Evolutionary conservation across 2,797 vertebrate species (phyloP).

Genomic region (Garrulus glandarius): DNA sequence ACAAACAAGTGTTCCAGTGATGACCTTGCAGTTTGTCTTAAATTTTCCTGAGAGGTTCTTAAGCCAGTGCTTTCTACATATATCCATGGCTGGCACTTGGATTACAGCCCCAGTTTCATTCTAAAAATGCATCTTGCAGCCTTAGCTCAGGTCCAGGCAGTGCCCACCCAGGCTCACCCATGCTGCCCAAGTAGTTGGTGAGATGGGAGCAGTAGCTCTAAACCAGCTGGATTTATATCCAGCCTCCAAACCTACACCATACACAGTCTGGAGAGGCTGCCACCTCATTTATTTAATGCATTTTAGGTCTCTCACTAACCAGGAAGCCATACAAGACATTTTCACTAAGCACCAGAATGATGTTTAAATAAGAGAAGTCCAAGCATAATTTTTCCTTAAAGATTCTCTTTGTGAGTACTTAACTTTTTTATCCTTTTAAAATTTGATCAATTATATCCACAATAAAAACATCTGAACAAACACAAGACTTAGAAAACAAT

Average conservation of each 20-base stretch:
- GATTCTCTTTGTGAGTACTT: neutral
- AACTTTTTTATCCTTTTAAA: neutral
- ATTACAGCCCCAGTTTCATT: neutral
- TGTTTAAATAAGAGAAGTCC: neutral
- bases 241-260: neutral
- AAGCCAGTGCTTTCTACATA: neutral
- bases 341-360: neutral
- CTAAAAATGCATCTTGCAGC: neutral
- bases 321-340: neutral
- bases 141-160: neutral
- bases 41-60: neutral
- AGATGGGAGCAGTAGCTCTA: neutral
- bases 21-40: neutral
- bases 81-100: neutral
- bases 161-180: neutral
- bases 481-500: neutral
- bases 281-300: neutral
- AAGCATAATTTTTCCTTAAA: neutral
- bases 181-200: accelerated
- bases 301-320: neutral
- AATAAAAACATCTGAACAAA: neutral
- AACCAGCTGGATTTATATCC: neutral
- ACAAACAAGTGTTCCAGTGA: neutral
- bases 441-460: neutral
- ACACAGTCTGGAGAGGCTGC: neutral